Conservation (phyloP, 2,888 invertebrate species). For the Acleris literana region DNA sequence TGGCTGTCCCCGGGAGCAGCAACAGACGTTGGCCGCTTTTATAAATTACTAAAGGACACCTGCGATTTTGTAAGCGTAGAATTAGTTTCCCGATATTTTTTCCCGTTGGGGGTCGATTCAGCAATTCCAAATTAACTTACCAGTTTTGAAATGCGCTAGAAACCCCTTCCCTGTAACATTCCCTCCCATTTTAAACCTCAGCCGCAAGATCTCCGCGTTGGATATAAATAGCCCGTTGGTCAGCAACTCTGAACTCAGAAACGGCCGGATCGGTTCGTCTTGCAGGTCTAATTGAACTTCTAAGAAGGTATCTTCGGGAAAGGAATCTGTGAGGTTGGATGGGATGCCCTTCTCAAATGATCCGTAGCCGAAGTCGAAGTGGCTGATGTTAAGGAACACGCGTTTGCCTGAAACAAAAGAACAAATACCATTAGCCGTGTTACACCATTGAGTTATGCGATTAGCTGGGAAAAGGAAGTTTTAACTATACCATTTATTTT, state of each 20-base stretch:
- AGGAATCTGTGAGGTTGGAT: slow-evolving; percentile 56
- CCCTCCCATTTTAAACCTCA: slow-evolving; percentile 86
- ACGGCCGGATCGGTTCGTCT: slow-evolving; percentile 82
- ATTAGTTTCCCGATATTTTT: too few relatives aligned
- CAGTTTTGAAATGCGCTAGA: slow-evolving; percentile 86
- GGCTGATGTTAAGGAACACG: slow-evolving; percentile 88
- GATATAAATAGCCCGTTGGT: slow-evolving; percentile 88
- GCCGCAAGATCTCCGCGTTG: slow-evolving; percentile 82
- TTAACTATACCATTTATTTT: too few relatives aligned
- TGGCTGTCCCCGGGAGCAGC: too few relatives aligned
- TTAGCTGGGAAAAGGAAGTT: not conserved
- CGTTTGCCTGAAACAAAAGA: slow-evolving; percentile 76
- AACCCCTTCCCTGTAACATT: slow-evolving; percentile 87
- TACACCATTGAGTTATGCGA: too few relatives aligned
- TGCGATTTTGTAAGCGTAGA: too few relatives aligned
- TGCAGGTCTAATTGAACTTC: slow-evolving; percentile 84
- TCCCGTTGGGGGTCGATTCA: too few relatives aligned
- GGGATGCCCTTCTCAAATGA: slow-evolving; percentile 69
- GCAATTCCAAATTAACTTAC: slow-evolving; percentile 59
- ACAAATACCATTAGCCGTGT: not conserved
- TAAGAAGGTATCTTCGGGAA: slow-evolving; percentile 73
- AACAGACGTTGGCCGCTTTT: too few relatives aligned
- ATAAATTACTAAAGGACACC: too few relatives aligned
- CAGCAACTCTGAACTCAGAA: slow-evolving; percentile 77
- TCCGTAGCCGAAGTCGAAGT: slow-evolving; percentile 82